These are phyloP conservation scores for Epinephelus malabaricus DNA, from an alignment of 2,797 vertebrate species.

Conservation along the genomic window DNA sequence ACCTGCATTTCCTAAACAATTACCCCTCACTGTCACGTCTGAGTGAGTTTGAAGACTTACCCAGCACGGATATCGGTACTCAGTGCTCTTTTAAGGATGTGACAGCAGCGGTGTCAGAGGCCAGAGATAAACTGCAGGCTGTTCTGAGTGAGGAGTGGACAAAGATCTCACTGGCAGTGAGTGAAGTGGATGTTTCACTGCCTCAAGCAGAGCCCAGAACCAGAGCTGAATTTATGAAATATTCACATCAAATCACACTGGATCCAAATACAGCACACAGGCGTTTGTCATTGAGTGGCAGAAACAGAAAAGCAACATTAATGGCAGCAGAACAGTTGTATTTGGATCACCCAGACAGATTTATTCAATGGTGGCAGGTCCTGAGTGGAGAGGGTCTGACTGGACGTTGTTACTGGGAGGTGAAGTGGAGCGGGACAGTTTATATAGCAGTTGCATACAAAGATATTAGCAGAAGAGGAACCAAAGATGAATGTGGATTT, in stretches of 20 bases:
- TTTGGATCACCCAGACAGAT: slow-evolving; percentile 1
- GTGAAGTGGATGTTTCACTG: background rate
- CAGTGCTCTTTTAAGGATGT: slow-evolving; percentile 4
- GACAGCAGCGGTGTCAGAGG: background rate
- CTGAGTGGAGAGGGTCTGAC: slow-evolving; percentile 28
- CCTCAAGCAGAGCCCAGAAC: slow-evolving; percentile 1
- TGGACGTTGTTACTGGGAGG: slow-evolving; percentile 17
- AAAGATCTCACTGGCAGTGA: background rate
- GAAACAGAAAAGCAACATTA: slow-evolving; percentile 10
- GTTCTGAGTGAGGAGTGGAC: slow-evolving; percentile 12
- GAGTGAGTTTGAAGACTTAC: background rate
- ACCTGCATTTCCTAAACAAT: slow-evolving; percentile 31
- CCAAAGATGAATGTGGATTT: fast-evolving
- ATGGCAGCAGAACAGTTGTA: fast-evolving
- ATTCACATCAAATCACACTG: background rate
- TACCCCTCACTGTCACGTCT: background rate
- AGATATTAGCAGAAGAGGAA: slow-evolving; percentile 15
- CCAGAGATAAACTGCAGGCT: slow-evolving; percentile 16
- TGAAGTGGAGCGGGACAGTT: background rate
- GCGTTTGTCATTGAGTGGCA: fast-evolving
- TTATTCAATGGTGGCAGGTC: fast-evolving
- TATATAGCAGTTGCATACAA: slow-evolving; percentile 11
- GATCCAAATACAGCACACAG: slow-evolving; percentile 3
- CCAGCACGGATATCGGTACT: fast-evolving
- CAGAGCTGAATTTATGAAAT: background rate